A percentile compares a stretch with the other conserved stretches of the same genome.
phyloP scores from a whole-genome alignment of 2,113 vertebrate species.

The Plotosus lineatus region DNA sequence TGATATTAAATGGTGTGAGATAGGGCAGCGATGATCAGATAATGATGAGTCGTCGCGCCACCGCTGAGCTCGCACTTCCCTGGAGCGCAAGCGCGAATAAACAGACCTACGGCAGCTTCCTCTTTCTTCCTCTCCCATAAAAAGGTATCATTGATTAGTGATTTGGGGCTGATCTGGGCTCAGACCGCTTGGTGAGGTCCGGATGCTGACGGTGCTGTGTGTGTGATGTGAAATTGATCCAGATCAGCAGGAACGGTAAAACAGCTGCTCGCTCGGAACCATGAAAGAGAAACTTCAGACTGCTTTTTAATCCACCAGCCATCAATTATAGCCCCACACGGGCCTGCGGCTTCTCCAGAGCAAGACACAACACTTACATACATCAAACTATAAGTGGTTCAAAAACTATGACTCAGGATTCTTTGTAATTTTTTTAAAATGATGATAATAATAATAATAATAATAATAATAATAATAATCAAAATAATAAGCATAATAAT shows the following conservation, averaged over 20 bases:
- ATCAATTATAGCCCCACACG: neutral
- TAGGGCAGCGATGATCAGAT: conserved; percentile 53
- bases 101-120: conserved; percentile 65
- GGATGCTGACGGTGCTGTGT: neutral
- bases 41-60: neutral
- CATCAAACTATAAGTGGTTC: neutral
- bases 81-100: conserved; percentile 52
- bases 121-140: conserved; percentile 41
- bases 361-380: neutral
- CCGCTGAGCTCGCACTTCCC: conserved; percentile 47
- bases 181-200: neutral
- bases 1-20: conserved; percentile 42
- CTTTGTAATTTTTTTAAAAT: no score
- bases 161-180: neutral
- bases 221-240: neutral
- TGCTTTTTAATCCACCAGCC: neutral
- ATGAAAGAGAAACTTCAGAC: neutral
- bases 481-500: neutral
- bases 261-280: neutral
- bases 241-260: neutral
- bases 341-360: no score
- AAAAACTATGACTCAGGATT: no score
- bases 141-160: no score
- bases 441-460: no score
- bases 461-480: no score